Evolutionary conservation across 2,113 vertebrate species (phyloP), one percentile per base, ranked within the genome.

Genomic region (Rana temporaria): DNA sequence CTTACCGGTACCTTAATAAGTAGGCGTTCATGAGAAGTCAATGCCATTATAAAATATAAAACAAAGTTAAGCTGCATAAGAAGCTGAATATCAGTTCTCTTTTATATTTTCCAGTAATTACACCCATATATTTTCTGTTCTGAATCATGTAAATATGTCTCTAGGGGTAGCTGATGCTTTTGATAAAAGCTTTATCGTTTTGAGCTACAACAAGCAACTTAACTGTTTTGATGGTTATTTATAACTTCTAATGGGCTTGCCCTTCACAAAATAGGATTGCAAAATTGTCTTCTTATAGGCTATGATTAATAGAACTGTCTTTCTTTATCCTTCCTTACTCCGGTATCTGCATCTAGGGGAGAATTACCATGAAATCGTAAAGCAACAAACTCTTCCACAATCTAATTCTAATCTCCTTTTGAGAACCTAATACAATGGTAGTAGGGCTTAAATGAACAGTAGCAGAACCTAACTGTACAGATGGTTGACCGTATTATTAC

Each of bases 161-260:
- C 48, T 16, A 18, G 16, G 9, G 6, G 62, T 26, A 55, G 30
- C 26, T 34, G 42, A 48, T 48, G 62, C 14, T 32, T 18, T 56
- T 72, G 5, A 78, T 26, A 32, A 64, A 65, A 67, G 52, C 26
- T 14, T 56, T 78, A 16, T 57, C 14, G 19, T 79, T 57, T 57
- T 57, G 34, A 14, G 16, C 32, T 68, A 68, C n/a, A 68, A 67
- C 48, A 79, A 66, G 24, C 17, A 65, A 18, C 34, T 14, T 48
- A 76, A 56, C 19, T 59, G 53, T 62, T 80, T 80, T 30, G 16
- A 80, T 68, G 56, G 65, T 62, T 79, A 60, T 69, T 69, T 69
- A 69, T 48, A n/a, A 62, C 52, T 48, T 34, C 56, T 52, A 70
- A 52, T 60, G 32, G 78, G 17, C 4, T 68, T 62, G 78, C 26